Evolutionary conservation across 2,113 vertebrate genomes (phyloP), one percentile per base, ranked within the genome.

Genomic region (Rhinichthys klamathensis): DNA sequence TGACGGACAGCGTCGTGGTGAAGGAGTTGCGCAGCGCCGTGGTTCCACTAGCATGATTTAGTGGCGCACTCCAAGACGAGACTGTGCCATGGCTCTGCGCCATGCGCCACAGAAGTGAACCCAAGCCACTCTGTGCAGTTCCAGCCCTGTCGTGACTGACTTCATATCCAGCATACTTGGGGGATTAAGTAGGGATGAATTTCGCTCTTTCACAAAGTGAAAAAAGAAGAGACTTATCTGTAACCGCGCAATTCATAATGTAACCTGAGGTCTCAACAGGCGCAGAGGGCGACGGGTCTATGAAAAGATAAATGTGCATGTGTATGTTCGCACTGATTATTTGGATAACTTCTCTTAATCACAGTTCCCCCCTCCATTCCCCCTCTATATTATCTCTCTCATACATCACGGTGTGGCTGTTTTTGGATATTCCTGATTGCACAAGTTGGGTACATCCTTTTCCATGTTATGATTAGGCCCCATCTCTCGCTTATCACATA

Each of bases 181-280:
- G 91, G 93, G 93, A 95, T 95, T 94, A 95, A 92, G 92, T 90
- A 90, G 89, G 91, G 92, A 94, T 94, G 91, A 93, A 93, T 93
- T 93, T 92, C 90, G 89, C 90, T 92, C 89, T 87, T 92, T 86
- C 93, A 74, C 80, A 58, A 85, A 88, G 87, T 85, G 60, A 86
- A 88, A 89, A 78, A 80, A 90, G 86, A 88, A 84, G 46, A 82
- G 86, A 89, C 89, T 91, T 90, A 92, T 92, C 90, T 91, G 82
- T 89, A 85, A 84, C 84, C 61, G 80, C 90, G 90, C 90, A 87
- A 90, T 91, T 80, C 91, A 89, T 90, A 88, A 90, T 92, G 92
- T 91, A 93, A 94, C 90, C 89, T 81, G 90, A 93, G 90, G 87
- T 92, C 38, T 91, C 27, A 78, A n/a, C 46, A 27, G 86, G 78